Percentiles rank a stretch among this genome's conserved stretches.
phyloP scores from a whole-genome alignment of 2,113 vertebrate genomes.

The Melanotaenia duboulayi region DNA sequence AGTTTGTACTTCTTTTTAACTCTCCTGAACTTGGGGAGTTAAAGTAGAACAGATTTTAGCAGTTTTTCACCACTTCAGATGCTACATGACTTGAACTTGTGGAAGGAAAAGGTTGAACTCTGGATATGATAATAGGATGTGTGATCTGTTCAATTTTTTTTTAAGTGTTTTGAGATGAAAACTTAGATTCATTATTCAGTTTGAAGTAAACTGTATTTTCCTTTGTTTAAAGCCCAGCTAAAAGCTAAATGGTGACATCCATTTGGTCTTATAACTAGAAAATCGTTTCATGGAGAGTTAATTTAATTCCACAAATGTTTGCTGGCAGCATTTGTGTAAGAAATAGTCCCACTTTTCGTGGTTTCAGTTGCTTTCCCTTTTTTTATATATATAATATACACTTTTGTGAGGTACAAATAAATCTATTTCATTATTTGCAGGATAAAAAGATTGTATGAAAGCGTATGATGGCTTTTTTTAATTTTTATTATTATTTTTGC shows the following conservation, averaged over 20 bases:
- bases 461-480: neutral
- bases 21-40: constrained; percentile 32
- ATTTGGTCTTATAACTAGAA: constrained; percentile 3
- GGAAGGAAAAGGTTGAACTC: constrained; percentile 11
- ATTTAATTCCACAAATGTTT: neutral
- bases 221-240: constrained; percentile 10
- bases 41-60: constrained; percentile 28
- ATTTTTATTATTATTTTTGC: no score
- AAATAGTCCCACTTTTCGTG: neutral
- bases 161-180: constrained; percentile 29
- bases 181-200: constrained; percentile 18
- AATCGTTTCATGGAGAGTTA: neutral
- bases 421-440: constrained; percentile 5
- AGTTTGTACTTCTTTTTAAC: constrained; percentile 46
- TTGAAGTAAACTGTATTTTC: constrained; percentile 9
- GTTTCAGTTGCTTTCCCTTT: constrained; percentile 23
- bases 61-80: constrained; percentile 15
- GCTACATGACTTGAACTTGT: constrained; percentile 31
- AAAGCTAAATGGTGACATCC: constrained; percentile 30
- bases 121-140: constrained; percentile 4
- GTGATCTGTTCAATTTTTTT: constrained; percentile 11
- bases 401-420: constrained; percentile 8
- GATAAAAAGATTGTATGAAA: constrained; percentile 11
- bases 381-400: constrained; percentile 8
- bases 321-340: constrained; percentile 5